Evolutionary conservation across 2,888 invertebrate species (phyloP), one percentile per base, ranked within the genome.

Genomic region (Aproaerema taeniolella): DNA sequence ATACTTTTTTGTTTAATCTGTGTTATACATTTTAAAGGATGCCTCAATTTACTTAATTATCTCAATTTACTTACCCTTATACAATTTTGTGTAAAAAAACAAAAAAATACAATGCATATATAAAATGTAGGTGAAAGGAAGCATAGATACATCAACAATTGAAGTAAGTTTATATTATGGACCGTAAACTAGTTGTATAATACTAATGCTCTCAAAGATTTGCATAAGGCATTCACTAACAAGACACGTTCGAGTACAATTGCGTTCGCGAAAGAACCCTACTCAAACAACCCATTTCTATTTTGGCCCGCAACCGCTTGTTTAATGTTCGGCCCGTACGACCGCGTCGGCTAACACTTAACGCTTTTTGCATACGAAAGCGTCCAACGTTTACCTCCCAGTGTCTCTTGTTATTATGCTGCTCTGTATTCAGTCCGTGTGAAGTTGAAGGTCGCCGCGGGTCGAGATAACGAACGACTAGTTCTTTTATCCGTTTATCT

Each of bases 321-420:
- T 82, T 85, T 85, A 85, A 85, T 82, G 85, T 82, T 81, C 76
- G 79, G 75, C 67, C 81, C 75, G 81, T 82, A 83, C 81, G 75
- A 78, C 79, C 80, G 78, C 81, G 77, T 67, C 77, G 80, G 81
- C 81, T 81, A 81, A 79, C 79, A 82, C 79, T 80, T 83, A 76
- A 83, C 86, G 83, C 82, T 80, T 85, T 86, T 86, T 86, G 86
- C 85, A 86, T 85, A 85, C 85, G 76, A 81, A 85, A 82, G 68
- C 69, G 70, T 67, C 73, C 67, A 64, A 69, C 70, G 62, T 69
- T 72, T 69, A 75, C 74, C 74, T 74, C 65, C 65, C 65, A 70
- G 68, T 78, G 74, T 35, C 79, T 75, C 75, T 72, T 71, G 76
- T 79, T 82, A 79, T 80, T 77, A 72, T 64, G 58, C 74, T 72